These are phyloP conservation scores for Choloepus hoffmanni DNA, from an alignment of 2,113 vertebrate species.

Conservation along the genomic window DNA sequence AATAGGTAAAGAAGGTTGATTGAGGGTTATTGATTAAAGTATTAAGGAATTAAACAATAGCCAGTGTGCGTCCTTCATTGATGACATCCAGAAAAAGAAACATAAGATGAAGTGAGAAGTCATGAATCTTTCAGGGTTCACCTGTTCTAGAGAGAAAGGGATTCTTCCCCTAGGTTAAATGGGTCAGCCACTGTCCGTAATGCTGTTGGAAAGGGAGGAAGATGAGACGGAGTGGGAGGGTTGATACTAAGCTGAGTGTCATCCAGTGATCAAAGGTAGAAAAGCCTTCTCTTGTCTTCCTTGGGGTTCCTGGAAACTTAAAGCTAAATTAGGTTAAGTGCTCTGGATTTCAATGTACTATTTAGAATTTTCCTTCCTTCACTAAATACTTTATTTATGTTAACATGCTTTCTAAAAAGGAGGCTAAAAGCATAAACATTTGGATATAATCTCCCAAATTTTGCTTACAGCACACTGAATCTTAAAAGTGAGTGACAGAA, in stretches of 20 bases:
- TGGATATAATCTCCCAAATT: not conserved
- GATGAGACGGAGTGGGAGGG: rapidly evolving
- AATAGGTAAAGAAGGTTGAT: not conserved
- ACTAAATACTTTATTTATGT: not conserved
- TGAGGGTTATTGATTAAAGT: not conserved
- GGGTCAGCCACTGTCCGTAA: not conserved
- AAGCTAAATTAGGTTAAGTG: no score
- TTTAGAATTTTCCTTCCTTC: not conserved
- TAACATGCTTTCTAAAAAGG: not conserved
- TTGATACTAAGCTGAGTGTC: not conserved
- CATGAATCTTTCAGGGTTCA: not conserved
- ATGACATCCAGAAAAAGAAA: not conserved
- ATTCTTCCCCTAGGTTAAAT: rapidly evolving
- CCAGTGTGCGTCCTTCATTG: not conserved
- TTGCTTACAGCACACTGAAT: not conserved
- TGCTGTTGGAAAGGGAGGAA: no score
- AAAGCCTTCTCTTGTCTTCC: not conserved
- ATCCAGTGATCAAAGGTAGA: no score
- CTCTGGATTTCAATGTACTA: no score
- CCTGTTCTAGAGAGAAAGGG: not conserved
- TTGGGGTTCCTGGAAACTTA: no score
- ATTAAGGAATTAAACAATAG: not conserved
- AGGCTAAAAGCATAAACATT: not conserved
- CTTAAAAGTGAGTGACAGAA: not conserved
- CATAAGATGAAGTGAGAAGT: not conserved